phyloP scores from a whole-genome alignment of 1,140 invertebrate genomes.

The Thalassaphorura encarpata region DNA sequence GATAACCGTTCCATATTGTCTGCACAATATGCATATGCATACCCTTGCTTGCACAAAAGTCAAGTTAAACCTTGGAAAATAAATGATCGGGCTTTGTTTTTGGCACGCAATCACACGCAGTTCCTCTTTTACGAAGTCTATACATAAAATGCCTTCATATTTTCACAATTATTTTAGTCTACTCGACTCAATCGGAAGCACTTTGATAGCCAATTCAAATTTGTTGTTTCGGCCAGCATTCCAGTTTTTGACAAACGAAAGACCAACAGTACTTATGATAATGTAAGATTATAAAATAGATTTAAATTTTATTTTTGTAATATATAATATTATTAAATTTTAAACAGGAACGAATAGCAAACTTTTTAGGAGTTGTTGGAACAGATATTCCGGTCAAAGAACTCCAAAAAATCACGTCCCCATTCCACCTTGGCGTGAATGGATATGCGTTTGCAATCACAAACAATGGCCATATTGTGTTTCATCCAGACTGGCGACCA shows the following conservation, averaged over 20 bases:
- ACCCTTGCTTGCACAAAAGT: too few species aligned
- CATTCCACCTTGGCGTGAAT: slow-evolving; percentile 87
- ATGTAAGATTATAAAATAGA: neutral
- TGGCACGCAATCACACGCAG: too few species aligned
- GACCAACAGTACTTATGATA: neutral
- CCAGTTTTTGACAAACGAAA: slow-evolving; percentile 5
- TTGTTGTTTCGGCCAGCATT: slow-evolving; percentile 1
- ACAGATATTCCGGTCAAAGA: slow-evolving; percentile 87
- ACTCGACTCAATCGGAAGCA: neutral
- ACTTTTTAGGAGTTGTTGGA: slow-evolving; percentile 84
- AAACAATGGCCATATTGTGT: slow-evolving; percentile 93
- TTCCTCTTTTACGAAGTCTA: too few species aligned
- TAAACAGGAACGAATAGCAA: slow-evolving; percentile 60
- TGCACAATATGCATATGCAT: too few species aligned
- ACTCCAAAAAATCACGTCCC: slow-evolving; percentile 80
- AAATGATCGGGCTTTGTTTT: too few species aligned
- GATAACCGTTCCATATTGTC: too few species aligned
- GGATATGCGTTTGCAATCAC: slow-evolving; percentile 93
- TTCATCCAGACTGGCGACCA: slow-evolving; percentile 93
- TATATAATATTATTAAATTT: neutral
- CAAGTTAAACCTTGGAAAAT: too few species aligned
- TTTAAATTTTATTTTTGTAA: neutral
- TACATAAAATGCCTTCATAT: too few species aligned
- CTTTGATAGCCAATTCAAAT: neutral
- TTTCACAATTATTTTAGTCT: too few species aligned